A percentile compares a stretch with the other conserved stretches of the same genome.
Evolutionary conservation across 2,888 invertebrate species (phyloP).

Genomic region (Agonopterix heracliana): DNA sequence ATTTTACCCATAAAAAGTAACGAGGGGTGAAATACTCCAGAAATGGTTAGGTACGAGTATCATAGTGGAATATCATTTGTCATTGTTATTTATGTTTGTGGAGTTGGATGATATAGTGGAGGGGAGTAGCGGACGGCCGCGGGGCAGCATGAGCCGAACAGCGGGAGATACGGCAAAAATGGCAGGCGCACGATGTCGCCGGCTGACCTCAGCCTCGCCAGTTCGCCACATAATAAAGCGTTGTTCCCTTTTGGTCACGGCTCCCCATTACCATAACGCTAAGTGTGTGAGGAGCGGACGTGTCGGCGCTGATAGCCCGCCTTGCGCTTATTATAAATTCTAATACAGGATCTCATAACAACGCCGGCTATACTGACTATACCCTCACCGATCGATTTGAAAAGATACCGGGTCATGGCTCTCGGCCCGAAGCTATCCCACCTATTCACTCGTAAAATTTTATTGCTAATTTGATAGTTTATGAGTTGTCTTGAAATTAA

Average conservation of each 20-base stretch:
- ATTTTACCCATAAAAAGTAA: conserved; percentile 40
- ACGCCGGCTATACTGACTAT: conserved; percentile 20
- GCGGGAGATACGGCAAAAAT: conserved; percentile 55
- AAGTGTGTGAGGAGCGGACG: conserved; percentile 45
- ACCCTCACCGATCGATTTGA: conserved; percentile 43
- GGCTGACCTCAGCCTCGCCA: conserved; percentile 35
- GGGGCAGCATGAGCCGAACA: conserved; percentile 34
- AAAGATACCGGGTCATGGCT: conserved; percentile 45
- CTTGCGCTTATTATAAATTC: conserved; percentile 48
- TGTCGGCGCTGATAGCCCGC: conserved; percentile 24
- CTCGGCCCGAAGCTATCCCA: conserved; percentile 27
- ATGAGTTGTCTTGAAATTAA: conserved; percentile 19
- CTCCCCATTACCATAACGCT: conserved; percentile 50
- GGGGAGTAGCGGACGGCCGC: conserved; percentile 33
- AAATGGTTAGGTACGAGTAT: conserved; percentile 28
- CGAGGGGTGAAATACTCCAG: conserved; percentile 27
- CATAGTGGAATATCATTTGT: conserved; percentile 47
- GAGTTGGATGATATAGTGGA: conserved; percentile 27
- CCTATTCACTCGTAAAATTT: conserved; percentile 38
- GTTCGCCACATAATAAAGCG: conserved; percentile 35
- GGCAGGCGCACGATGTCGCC: conserved; percentile 56
- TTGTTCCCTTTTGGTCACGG: conserved; percentile 52
- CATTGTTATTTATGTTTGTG: conserved; percentile 54
- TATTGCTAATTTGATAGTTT: conserved; percentile 41
- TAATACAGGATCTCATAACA: conserved; percentile 40